These are phyloP conservation scores for Solea senegalensis DNA, from an alignment of 2,113 vertebrate genomes.

Conservation along the genomic window DNA sequence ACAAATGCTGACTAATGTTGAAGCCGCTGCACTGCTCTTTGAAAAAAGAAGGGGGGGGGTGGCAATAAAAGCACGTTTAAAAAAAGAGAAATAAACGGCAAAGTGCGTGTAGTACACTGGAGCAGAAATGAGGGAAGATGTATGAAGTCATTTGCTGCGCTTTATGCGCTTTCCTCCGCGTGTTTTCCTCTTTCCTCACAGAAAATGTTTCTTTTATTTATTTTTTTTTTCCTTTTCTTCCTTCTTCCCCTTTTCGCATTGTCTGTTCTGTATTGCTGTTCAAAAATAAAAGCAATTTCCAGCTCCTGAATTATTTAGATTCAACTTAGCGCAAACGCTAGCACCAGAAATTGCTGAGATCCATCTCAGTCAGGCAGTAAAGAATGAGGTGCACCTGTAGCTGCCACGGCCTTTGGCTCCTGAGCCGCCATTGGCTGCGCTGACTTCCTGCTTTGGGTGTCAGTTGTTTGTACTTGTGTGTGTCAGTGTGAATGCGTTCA, in stretches of 20 bases:
- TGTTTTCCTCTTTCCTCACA: slow-evolving; percentile 40
- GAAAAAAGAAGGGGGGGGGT: slow-evolving; percentile 21
- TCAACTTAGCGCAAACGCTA: slow-evolving; percentile 76
- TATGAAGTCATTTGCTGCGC: slow-evolving; percentile 65
- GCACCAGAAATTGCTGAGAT: slow-evolving; percentile 82
- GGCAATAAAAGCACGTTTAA: slow-evolving; percentile 48
- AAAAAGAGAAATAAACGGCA: slow-evolving; percentile 33
- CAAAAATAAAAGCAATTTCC: slow-evolving; percentile 80
- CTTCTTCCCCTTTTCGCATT: slow-evolving; percentile 5
- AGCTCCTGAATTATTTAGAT: slow-evolving; percentile 84
- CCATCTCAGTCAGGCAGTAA: slow-evolving; percentile 81
- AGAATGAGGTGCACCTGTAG: slow-evolving; percentile 81
- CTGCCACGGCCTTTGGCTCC: slow-evolving; percentile 77
- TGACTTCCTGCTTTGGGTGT: slow-evolving; percentile 60
- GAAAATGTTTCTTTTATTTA: not conserved
- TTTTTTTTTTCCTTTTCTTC: slow-evolving; percentile 4
- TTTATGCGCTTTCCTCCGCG: slow-evolving; percentile 33
- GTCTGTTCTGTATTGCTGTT: slow-evolving; percentile 71
- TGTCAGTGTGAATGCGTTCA: not conserved
- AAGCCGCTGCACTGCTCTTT: slow-evolving; percentile 52
- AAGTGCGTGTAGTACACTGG: slow-evolving; percentile 28
- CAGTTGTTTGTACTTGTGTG: not conserved
- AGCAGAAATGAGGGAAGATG: slow-evolving; percentile 53
- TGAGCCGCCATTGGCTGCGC: slow-evolving; percentile 53
- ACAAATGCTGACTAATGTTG: slow-evolving; percentile 75